phyloP scores from a whole-genome alignment of 2,888 invertebrate species.

The Hypena proboscidalis region DNA sequence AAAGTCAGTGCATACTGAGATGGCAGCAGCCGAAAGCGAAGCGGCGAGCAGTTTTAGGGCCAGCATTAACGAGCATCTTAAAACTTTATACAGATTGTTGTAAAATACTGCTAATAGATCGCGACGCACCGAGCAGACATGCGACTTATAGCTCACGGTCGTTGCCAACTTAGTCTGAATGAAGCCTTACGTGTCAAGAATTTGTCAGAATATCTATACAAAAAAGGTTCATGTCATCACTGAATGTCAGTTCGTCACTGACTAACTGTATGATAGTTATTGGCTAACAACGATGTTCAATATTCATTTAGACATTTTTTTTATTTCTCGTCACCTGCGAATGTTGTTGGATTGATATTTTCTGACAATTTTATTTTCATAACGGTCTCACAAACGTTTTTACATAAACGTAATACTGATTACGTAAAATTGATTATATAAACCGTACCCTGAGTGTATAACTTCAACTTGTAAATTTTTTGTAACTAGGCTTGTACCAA shows the following conservation, averaged over 20 bases:
- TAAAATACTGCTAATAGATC: no score
- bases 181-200: neutral
- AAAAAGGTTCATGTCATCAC: conserved; percentile 10
- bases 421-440: no score
- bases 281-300: conserved; percentile 5
- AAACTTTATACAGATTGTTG: no score
- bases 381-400: neutral
- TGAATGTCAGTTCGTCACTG: conserved; percentile 1
- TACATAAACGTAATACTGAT: neutral
- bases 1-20: no score
- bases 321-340: conserved; percentile 15
- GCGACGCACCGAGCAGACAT: no score
- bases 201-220: conserved; percentile 14
- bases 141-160: no score
- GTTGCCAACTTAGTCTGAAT: no score
- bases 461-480: conserved; percentile 4
- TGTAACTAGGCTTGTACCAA: conserved; percentile 3
- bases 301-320: conserved; percentile 9
- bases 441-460: no score
- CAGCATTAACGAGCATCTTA: no score
- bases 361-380: conserved; percentile 35
- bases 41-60: no score
- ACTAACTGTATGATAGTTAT: conserved; percentile 7
- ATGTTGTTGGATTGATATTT: conserved; percentile 12
- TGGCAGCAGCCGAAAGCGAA: no score